Conservation (phyloP, 1,140 invertebrate species). For the Odontomachus brunneus region DNA sequence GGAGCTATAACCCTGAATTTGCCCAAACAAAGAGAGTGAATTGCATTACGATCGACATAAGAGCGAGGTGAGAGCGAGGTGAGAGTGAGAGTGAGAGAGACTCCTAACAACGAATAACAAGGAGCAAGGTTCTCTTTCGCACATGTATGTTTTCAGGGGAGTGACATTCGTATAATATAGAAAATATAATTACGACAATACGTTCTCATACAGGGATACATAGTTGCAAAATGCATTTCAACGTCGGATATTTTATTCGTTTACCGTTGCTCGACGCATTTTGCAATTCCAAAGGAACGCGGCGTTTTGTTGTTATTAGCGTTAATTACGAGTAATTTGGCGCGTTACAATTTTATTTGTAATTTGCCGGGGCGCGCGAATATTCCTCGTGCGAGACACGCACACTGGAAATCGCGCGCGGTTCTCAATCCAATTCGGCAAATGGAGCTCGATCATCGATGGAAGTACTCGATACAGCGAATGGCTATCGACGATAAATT, state of each 20-base stretch:
- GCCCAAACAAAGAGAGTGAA: not conserved
- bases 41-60: not conserved
- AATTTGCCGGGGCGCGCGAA: slow-evolving; percentile 18
- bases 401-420: slow-evolving; percentile 23
- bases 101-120: no score
- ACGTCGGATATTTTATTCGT: slow-evolving; percentile 1
- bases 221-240: not conserved
- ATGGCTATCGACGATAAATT: slow-evolving; percentile 57
- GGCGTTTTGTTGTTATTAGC: not conserved
- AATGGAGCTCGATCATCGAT: slow-evolving; percentile 46
- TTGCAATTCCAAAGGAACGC: not conserved
- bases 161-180: no score
- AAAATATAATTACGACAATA: no score
- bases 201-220: not conserved
- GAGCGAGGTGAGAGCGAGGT: not conserved
- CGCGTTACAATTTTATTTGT: slow-evolving; percentile 24
- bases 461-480: slow-evolving; percentile 40
- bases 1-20: slow-evolving; percentile 23
- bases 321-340: slow-evolving; percentile 37
- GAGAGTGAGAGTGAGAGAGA: not conserved
- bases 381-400: not conserved
- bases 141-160: no score
- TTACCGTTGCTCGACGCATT: slow-evolving; percentile 3
- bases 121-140: no score
- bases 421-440: slow-evolving; percentile 44